Percentiles rank a stretch among this genome's conserved stretches.
Evolutionary conservation across 2,797 vertebrate species (phyloP).

Genomic region (Bradypodion ventrale): DNA sequence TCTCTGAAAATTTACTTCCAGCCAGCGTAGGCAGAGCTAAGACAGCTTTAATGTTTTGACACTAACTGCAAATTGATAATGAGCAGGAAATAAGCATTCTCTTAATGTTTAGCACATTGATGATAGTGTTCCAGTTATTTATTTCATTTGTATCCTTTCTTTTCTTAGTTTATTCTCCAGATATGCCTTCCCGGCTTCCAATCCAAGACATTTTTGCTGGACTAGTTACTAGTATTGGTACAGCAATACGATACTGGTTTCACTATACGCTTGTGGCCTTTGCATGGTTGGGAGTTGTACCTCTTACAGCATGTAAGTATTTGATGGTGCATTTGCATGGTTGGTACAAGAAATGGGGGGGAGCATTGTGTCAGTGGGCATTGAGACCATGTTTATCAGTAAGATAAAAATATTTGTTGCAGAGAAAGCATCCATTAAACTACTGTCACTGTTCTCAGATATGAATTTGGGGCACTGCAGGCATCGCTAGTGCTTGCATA

Average conservation of each 20-base stretch:
- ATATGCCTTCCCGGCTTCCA: conserved; percentile 98
- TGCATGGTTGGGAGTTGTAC: conserved; percentile 97
- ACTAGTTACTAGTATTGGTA: conserved; percentile 97
- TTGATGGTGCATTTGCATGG: neutral
- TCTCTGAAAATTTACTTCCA: neutral
- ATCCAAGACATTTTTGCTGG: conserved; percentile 99
- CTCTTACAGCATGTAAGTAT: conserved; percentile 97
- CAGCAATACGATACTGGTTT: conserved; percentile 99
- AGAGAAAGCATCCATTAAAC: neutral
- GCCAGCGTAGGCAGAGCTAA: neutral
- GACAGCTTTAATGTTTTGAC: neutral
- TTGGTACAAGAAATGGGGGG: neutral
- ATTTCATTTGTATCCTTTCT: neutral
- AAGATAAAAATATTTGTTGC: neutral
- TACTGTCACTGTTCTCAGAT: neutral
- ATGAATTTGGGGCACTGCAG: neutral
- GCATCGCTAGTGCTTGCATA: neutral
- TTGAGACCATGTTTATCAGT: neutral
- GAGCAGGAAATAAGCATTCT: neutral
- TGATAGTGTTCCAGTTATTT: neutral
- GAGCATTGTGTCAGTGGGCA: neutral
- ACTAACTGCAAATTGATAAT: neutral
- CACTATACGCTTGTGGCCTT: conserved; percentile 99
- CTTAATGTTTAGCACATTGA: neutral
- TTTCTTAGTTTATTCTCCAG: conserved; percentile 94